These are phyloP conservation scores for Torymus aiolomorphi DNA, from an alignment of 2,888 invertebrate genomes.

Conservation along the genomic window DNA sequence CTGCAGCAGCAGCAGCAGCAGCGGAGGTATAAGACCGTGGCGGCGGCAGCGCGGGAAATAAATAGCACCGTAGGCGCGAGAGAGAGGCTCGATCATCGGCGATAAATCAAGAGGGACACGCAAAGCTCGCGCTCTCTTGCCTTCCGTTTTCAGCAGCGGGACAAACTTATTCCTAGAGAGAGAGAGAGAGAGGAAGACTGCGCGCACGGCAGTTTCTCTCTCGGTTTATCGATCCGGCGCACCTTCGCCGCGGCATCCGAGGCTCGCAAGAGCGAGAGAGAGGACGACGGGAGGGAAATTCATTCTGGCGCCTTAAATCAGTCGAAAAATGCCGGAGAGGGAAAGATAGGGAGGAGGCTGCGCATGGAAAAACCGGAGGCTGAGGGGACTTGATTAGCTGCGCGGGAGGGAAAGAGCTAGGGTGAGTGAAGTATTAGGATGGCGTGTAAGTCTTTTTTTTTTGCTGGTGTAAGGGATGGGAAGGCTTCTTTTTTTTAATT, in stretches of 20 bases:
- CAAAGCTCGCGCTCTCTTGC: constrained; percentile 60
- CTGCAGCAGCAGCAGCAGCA: not conserved
- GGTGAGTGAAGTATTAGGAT: not conserved
- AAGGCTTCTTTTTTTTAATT: no score
- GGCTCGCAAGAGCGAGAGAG: not conserved
- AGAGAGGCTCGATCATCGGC: constrained; percentile 47
- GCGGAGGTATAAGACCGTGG: not conserved
- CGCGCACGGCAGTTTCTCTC: not conserved
- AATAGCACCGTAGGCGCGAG: constrained; percentile 45
- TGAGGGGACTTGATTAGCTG: constrained; percentile 6
- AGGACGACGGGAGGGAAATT: constrained; percentile 14
- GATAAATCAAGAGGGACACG: constrained; percentile 60
- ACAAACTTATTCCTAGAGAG: constrained; percentile 54
- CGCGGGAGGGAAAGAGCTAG: not conserved
- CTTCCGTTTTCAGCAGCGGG: constrained; percentile 50
- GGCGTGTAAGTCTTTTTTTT: no score
- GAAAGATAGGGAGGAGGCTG: not conserved
- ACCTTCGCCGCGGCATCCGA: not conserved
- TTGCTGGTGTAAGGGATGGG: no score
- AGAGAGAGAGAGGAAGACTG: constrained; percentile 10
- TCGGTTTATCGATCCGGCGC: constrained; percentile 36
- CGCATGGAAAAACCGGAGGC: not conserved
- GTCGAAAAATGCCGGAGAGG: constrained; percentile 28
- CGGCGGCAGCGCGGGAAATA: constrained; percentile 29
- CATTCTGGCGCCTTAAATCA: constrained; percentile 42